Conservation (phyloP, 2,888 invertebrate genomes). For the Drosophila prostipennis region DNA sequence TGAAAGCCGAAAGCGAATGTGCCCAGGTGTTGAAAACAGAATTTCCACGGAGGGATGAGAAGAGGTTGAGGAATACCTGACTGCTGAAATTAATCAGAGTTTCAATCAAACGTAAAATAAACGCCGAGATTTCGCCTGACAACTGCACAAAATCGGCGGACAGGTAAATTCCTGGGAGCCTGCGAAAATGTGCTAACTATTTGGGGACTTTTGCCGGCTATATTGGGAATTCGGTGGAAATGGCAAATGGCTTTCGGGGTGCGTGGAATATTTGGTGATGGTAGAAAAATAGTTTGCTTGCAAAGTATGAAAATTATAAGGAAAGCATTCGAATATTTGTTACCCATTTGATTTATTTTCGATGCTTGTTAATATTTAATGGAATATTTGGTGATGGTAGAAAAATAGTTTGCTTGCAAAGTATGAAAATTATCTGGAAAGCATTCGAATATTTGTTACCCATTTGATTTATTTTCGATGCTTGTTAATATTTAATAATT, state of each 20-base stretch:
- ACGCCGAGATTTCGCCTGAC: constrained; percentile 58
- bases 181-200: constrained; percentile 56
- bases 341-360: too few species aligned
- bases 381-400: too few species aligned
- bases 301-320: too few species aligned
- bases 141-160: constrained; percentile 11
- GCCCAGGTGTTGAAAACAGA: constrained; percentile 63
- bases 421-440: too few species aligned
- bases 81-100: constrained; percentile 71
- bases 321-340: too few species aligned
- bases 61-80: constrained; percentile 38
- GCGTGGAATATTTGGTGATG: neutral
- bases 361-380: too few species aligned
- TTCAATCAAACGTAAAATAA: constrained; percentile 79
- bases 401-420: too few species aligned
- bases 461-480: too few species aligned
- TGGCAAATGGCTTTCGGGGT: neutral
- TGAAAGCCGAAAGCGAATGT: constrained; percentile 50
- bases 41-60: neutral
- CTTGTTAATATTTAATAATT: too few species aligned
- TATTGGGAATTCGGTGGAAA: constrained; percentile 3
- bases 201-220: neutral
- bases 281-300: too few species aligned
- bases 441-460: too few species aligned
- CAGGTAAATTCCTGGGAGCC: constrained; percentile 8